Base-by-base conservation (phyloP, 2,113 vertebrate genomes). In the Struthio camelus region DNA sequence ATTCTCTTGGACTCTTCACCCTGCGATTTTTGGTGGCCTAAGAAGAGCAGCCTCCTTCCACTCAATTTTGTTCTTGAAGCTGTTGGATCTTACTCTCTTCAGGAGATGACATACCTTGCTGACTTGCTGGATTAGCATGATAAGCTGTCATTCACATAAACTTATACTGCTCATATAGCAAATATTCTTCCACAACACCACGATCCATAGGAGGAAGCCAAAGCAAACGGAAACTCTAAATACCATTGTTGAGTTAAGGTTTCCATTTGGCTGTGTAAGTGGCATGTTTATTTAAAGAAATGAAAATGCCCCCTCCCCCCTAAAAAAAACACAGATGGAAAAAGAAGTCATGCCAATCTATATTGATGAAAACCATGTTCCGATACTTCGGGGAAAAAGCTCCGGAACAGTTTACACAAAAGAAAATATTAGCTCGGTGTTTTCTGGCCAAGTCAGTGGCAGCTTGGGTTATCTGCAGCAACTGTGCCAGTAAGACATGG, bases 211-310 rank as follows among this genome's bases (percentile, higher is more conserved):
- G 30, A 81, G 17, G 16, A 96, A 87, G 66, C 84, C 90, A 96
- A 89, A 87, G 73, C 36, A 95, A 89, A 90, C 56, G 83, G 48
- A 92, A 95, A 89, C 20, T 61, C 56, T 51, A 79, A 93, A 91
- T 65, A 28, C 61, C 65, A 90, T 82, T 94, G 85, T 93, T 28
- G 32, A 88, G 54, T 88, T 64, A 91, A 77, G 32, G 44, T 91
- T 92, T 95, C 89, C 58, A 81, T 88, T 84, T 91, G 75, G 83
- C 69, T 62, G 14, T 36, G 27, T 62, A 87, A 79, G 20, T 44
- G 34, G 70, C 32, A n/a, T 89, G 16, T 53, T 91, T 92, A 93
- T 89, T 85, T 93, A 94, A 95, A 96, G 88, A 96, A 93, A 94
- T n/a, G 53, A 86, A 93, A 96, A 91, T 51, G 53, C 22, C 2